Evolutionary conservation across 2,797 vertebrate species (phyloP), one percentile per base, ranked within the genome.

Genomic region (Thripadectes ignobilis): DNA sequence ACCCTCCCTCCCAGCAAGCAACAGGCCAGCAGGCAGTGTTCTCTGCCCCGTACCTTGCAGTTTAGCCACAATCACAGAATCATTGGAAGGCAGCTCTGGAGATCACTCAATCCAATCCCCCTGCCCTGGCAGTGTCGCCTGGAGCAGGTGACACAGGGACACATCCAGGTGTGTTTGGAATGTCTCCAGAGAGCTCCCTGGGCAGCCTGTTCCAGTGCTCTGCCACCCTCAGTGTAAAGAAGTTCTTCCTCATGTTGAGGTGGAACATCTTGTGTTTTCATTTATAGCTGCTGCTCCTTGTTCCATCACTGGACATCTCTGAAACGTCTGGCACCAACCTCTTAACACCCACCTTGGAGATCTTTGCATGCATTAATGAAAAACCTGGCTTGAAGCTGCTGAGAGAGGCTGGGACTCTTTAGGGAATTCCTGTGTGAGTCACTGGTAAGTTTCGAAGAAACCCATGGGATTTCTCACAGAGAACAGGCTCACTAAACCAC

Each of bases 21-120:
- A 24, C 0, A 0, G 39, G n/a, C 36, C 69, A 57, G 45, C 45
- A 22, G 45, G 63, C 38, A n/a, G 63, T 3, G 1, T 38, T 36
- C 1, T 0, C 59, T 68, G 67, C 30, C 30, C 71, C 45, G 4
- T 10, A 26, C 24, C 32, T 26, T 10, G 7, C 48, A 55, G 17
- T 23, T 76, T 23, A 46, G 18, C 20, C 55, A 58, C 54, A 71
- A 52, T 26, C 24, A 20, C 24, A 24, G 51, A 43, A 30, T 19
- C n/a, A 8, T 23, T 63, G 59, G 38, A 43, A 63, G 26, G 22
- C 26, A 55, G 21, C 10, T 66, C 51, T 66, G 49, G n/a, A 66
- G 27, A 26, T 46, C 39, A 55, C 19, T 16, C 61, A 65, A 5
- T 45, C 27, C 39, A 46, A 32, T 14, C 20, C 9, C 26, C 6